Evolutionary conservation across 1,140 invertebrate genomes (phyloP).

Genomic region (Drosophila sulfurigaster): DNA sequence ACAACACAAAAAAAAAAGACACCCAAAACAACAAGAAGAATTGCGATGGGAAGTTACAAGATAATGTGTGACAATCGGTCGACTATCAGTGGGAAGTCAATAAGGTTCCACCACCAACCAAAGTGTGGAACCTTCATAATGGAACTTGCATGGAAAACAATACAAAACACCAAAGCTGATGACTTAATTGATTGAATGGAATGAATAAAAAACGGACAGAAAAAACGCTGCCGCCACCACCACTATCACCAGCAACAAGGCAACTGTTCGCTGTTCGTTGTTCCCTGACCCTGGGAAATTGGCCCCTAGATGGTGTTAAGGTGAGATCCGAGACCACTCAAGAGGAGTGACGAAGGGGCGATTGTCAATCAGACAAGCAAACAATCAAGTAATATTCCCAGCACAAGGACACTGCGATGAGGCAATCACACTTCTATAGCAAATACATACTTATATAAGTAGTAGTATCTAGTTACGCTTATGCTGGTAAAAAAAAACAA

Average conservation of each 20-base stretch:
- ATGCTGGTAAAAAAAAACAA: slow-evolving; percentile 44
- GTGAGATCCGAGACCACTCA: slow-evolving; percentile 31
- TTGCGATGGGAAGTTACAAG: slow-evolving; percentile 32
- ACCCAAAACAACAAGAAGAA: slow-evolving; percentile 17
- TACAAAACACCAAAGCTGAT: slow-evolving; percentile 42
- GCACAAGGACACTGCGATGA: slow-evolving; percentile 19
- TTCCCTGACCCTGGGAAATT: slow-evolving; percentile 28
- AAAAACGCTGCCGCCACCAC: slow-evolving; percentile 1
- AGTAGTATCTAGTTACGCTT: slow-evolving; percentile 45
- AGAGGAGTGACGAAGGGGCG: slow-evolving; percentile 20
- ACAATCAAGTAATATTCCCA: slow-evolving; percentile 45
- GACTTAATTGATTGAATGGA: slow-evolving; percentile 60
- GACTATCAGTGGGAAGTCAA: slow-evolving; percentile 48
- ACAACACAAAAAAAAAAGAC: slow-evolving; percentile 21
- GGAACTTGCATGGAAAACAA: slow-evolving; percentile 38
- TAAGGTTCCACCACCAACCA: slow-evolving; percentile 28
- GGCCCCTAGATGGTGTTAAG: slow-evolving; percentile 41
- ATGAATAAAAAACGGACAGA: slow-evolving; percentile 20
- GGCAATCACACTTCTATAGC: slow-evolving; percentile 36
- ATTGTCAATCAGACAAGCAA: slow-evolving; percentile 44
- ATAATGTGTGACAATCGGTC: slow-evolving; percentile 51
- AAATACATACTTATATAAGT: slow-evolving; percentile 1
- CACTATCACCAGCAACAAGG: slow-evolving; percentile 35
- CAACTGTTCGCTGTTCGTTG: background rate
- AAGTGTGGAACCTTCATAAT: background rate